Percentiles rank a stretch among this genome's conserved stretches.
Conservation (phyloP, 2,797 vertebrate species). For the Girardinus metallicus region DNA sequence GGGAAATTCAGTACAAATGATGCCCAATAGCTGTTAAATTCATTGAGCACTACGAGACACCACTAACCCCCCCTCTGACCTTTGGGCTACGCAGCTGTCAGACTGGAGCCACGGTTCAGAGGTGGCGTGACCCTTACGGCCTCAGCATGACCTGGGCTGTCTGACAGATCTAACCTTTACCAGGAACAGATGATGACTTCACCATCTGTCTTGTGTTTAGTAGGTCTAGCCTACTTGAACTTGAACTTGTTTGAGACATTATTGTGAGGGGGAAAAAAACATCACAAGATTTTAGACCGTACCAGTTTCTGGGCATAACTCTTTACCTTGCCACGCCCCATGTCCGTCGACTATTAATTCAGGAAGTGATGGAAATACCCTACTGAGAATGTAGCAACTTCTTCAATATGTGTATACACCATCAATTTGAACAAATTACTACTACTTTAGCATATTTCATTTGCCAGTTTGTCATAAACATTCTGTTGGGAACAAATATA, state of each 20-base stretch:
- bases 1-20: conserved; percentile 26
- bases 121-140: conserved; percentile 64
- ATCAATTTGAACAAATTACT: neutral
- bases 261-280: conserved; percentile 8
- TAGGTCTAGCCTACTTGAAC: conserved; percentile 74
- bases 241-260: conserved; percentile 72
- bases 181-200: conserved; percentile 68
- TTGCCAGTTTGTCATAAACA: neutral
- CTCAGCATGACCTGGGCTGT: conserved; percentile 67
- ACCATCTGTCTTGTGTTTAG: conserved; percentile 74
- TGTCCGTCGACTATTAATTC: neutral
- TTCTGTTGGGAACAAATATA: neutral
- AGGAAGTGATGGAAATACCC: neutral
- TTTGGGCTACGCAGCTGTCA: conserved; percentile 76
- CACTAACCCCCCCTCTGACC: conserved; percentile 45
- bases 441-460: neutral
- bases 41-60: conserved; percentile 54
- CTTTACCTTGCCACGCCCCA: neutral
- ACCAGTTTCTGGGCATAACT: conserved; percentile 2
- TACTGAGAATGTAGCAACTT: neutral
- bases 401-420: neutral
- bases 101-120: conserved; percentile 65
- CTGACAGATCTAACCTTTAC: conserved; percentile 70
- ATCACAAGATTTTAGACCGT: conserved; percentile 2
- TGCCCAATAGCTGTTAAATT: conserved; percentile 52